phyloP scores from a whole-genome alignment of 2,113 vertebrate genomes.

The Australoheros scitulus region DNA sequence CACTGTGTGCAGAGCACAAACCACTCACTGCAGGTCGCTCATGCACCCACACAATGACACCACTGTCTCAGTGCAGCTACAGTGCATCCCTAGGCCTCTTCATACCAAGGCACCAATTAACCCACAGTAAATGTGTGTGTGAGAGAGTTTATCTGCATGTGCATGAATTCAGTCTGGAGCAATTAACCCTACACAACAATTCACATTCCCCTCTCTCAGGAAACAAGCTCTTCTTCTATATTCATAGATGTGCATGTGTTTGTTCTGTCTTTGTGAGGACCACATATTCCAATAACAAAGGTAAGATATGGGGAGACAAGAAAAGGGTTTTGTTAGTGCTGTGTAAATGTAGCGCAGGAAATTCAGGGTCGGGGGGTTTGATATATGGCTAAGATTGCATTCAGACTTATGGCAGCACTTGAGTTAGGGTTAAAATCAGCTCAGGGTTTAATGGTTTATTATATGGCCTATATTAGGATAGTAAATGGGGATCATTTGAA shows the following conservation, averaged over 20 bases:
- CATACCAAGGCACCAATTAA: constrained; percentile 58
- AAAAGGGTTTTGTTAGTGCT: too few species aligned
- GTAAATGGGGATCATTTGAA: background rate
- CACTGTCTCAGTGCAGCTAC: constrained; percentile 24
- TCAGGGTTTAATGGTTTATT: background rate
- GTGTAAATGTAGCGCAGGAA: background rate
- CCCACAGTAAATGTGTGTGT: background rate
- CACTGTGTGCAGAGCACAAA: background rate
- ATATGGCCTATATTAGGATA: background rate
- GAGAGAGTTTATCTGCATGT: background rate
- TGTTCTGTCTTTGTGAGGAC: background rate
- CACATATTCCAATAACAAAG: background rate
- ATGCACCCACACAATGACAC: constrained; percentile 50
- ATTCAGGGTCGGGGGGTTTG: background rate
- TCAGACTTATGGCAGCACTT: background rate
- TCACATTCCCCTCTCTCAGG: constrained; percentile 17
- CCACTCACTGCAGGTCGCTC: constrained; percentile 7
- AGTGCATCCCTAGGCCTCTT: background rate
- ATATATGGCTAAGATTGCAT: background rate
- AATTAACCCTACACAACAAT: constrained; percentile 47
- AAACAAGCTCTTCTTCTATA: background rate
- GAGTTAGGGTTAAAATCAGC: background rate
- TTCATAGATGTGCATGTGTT: background rate
- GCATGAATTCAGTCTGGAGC: background rate
- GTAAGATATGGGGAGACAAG: background rate